Evolutionary conservation across 2,888 invertebrate species (phyloP), one percentile per base, ranked within the genome.

Genomic region (Lasiommata megera): DNA sequence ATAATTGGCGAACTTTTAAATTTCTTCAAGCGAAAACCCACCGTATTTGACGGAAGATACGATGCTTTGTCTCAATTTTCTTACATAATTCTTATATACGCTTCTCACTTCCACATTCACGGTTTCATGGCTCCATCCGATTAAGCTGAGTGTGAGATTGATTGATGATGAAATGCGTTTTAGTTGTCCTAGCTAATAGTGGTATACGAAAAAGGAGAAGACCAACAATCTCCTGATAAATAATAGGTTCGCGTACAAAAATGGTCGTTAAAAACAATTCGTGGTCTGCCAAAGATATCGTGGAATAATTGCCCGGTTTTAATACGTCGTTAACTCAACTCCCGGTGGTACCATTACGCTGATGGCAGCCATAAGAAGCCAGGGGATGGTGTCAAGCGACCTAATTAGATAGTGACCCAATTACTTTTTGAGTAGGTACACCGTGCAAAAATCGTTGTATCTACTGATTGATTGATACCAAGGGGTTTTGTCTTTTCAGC

Each of bases 381-480:
- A 71, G 78, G 74, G 76, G 75, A 74, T 79, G 79, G 76, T 81
- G 76, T 71, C 78, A 73, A 70, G 66, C 76, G 81, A 82, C 82
- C 82, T 80, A 85, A 86, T 88, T 88, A 84, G 78, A 74, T 76
- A 79, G 80, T 81, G 88, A 88, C 88, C 88, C 84, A 88, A 86
- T 86, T 88, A 78, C 79, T 62, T 72, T 78, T 58, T 43, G 43
- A 44, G 17, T 29, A 60, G 62, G 29, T 41, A 43, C n/a, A 53
- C 47, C 47, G 52, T 8, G 28, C 38, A 48, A 54, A 31, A 60
- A 57, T 60, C 54, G 34, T 50, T 60, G 57, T 55, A 52, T 44
- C n/a, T 28, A 46, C 55, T 53, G 51, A 58, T 55, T 52, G 23
- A 41, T 16, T 36, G 17, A 28, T 47, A 43, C 47, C 11, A 28